Conservation (phyloP, 2,797 vertebrate genomes). For the Premnoplex brunnescens region DNA sequence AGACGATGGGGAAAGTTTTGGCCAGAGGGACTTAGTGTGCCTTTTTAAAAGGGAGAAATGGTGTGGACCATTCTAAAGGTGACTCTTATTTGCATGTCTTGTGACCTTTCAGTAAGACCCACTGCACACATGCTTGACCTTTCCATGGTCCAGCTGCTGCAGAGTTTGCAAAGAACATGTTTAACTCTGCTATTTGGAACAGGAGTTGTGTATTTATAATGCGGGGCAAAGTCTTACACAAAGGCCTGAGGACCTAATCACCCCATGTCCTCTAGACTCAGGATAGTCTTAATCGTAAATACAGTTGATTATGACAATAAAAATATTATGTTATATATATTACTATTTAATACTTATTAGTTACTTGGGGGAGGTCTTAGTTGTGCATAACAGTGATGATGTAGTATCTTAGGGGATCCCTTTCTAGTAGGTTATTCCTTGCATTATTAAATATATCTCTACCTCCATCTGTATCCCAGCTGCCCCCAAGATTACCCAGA, state of each 20-base stretch:
- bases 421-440: neutral
- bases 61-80: neutral
- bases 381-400: neutral
- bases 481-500: neutral
- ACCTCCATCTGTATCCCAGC: neutral
- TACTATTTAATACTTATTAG: neutral
- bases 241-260: neutral
- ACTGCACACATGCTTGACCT: slow-evolving; percentile 28
- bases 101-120: slow-evolving; percentile 39
- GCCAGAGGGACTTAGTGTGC: neutral
- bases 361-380: neutral
- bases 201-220: neutral
- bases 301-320: neutral
- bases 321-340: neutral
- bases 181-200: slow-evolving; percentile 25
- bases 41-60: neutral
- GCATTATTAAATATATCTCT: neutral
- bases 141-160: slow-evolving; percentile 27
- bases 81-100: slow-evolving; percentile 29
- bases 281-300: neutral
- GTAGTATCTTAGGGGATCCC: neutral
- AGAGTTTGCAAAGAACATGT: neutral
- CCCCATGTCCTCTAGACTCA: neutral
- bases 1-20: neutral
- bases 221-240: neutral